These are phyloP conservation scores for Drosophila greeni DNA, from an alignment of 2,888 invertebrate species.

Conservation along the genomic window DNA sequence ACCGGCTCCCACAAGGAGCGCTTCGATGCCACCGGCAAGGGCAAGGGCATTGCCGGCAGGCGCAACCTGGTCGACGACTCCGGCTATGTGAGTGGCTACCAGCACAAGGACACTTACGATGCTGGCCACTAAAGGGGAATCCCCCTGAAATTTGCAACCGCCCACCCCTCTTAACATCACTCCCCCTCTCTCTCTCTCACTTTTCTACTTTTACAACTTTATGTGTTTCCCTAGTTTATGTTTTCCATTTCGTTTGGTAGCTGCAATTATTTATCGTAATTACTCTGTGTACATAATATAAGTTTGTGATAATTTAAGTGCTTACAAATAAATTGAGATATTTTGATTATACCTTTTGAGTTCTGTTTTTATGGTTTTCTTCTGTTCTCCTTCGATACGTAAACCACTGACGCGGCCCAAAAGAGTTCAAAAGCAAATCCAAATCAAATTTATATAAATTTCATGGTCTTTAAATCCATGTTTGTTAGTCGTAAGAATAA, in stretches of 20 bases:
- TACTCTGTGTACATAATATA: slow-evolving; percentile 51
- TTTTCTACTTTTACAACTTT: slow-evolving; percentile 14
- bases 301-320: slow-evolving; percentile 70
- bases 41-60: slow-evolving; percentile 90
- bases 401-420: slow-evolving; percentile 53
- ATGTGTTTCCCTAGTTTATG: slow-evolving; percentile 40
- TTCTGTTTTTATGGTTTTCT: slow-evolving; percentile 22
- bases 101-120: slow-evolving; percentile 88
- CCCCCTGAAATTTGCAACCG: slow-evolving; percentile 3
- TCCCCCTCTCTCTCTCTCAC: slow-evolving; percentile 1
- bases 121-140: slow-evolving; percentile 80
- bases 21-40: slow-evolving; percentile 90
- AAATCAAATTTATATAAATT: slow-evolving; percentile 30
- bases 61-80: slow-evolving; percentile 86
- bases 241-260: slow-evolving; percentile 33
- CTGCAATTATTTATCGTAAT: slow-evolving; percentile 51
- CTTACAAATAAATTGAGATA: slow-evolving; percentile 46
- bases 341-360: slow-evolving; percentile 28
- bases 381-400: slow-evolving; percentile 11
- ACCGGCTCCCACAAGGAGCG: slow-evolving; percentile 93
- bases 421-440: slow-evolving; percentile 58
- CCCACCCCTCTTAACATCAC: slow-evolving; percentile 6
- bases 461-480: slow-evolving; percentile 36
- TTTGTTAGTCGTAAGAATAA: slow-evolving; percentile 63
- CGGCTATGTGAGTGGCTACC: slow-evolving; percentile 91